Evolutionary conservation across 2,113 vertebrate genomes (phyloP).

Genomic region (Gallinago paraguaiae): DNA sequence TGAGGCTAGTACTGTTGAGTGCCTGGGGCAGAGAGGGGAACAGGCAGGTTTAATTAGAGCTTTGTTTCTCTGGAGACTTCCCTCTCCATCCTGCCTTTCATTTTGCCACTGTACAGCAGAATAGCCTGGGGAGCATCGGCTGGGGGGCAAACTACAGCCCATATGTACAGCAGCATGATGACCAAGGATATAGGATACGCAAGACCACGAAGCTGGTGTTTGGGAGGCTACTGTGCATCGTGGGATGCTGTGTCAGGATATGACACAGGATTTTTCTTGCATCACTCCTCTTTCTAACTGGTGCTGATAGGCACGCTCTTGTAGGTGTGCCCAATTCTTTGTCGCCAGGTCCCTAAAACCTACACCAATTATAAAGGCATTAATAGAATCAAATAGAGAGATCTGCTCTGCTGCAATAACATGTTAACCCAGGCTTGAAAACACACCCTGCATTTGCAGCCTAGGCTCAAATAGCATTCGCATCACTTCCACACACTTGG

Average conservation of each 20-base stretch:
- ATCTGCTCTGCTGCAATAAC: not conserved
- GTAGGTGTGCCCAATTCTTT: not conserved
- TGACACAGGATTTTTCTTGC: not conserved
- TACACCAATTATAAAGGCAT: not conserved
- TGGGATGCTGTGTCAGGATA: not conserved
- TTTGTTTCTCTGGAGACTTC: not conserved
- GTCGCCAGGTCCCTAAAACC: not conserved
- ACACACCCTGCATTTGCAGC: not conserved
- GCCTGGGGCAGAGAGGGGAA: not conserved
- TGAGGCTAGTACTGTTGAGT: not conserved
- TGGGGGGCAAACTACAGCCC: not conserved
- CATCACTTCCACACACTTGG: not conserved
- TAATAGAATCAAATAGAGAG: not conserved
- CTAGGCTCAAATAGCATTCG: not conserved
- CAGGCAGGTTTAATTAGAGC: not conserved
- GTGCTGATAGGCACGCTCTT: not conserved
- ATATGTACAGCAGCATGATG: not conserved
- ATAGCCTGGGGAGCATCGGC: not conserved
- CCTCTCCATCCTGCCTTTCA: not conserved
- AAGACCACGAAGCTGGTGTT: not conserved
- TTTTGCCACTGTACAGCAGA: not conserved
- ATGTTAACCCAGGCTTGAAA: not conserved
- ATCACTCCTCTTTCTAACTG: not conserved
- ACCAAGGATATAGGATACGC: not conserved
- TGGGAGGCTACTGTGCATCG: accelerated